A percentile compares a stretch with the other conserved stretches of the same genome.
Conservation (phyloP, 2,113 vertebrate genomes). For the Coryphaenoides rupestris region DNA sequence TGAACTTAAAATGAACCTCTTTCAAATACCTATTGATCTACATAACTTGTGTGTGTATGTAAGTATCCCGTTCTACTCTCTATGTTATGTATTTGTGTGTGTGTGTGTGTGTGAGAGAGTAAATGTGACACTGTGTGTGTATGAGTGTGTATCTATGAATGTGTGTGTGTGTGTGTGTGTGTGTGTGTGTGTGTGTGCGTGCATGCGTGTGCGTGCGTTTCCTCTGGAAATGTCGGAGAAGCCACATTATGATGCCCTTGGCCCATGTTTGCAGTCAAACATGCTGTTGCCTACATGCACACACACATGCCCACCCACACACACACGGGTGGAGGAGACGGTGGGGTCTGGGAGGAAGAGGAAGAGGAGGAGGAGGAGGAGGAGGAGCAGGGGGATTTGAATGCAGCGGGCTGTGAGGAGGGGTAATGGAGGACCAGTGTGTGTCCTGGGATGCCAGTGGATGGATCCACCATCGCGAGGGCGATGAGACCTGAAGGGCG, state of each 20-base stretch:
- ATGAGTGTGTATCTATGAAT: no score
- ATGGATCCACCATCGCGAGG: conserved; percentile 68
- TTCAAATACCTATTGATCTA: conserved; percentile 64
- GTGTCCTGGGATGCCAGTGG: conserved; percentile 65
- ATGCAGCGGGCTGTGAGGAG: conserved; percentile 58
- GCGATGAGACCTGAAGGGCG: conserved; percentile 70
- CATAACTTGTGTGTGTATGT: conserved; percentile 26
- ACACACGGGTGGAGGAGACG: conserved; percentile 20
- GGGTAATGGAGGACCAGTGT: conserved; percentile 68
- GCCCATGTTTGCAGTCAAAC: conserved; percentile 12
- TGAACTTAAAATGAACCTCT: conserved; percentile 77
- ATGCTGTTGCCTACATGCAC: neutral
- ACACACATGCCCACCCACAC: conserved; percentile 10
- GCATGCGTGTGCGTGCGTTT: neutral
- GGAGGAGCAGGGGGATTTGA: conserved; percentile 36
- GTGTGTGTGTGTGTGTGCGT: neutral
- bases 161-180: conserved; percentile 12
- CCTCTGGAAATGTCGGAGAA: conserved; percentile 26
- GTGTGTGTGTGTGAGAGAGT: neutral
- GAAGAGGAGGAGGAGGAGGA: conserved; percentile 7
- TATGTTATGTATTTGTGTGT: neutral
- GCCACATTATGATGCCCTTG: conserved; percentile 36
- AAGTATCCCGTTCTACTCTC: neutral
- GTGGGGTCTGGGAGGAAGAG: neutral
- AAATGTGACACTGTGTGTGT: neutral